A percentile compares a stretch with the other conserved stretches of the same genome.
These are phyloP conservation scores for Furnarius figulus DNA, from an alignment of 2,113 vertebrate species.

Conservation along the genomic window DNA sequence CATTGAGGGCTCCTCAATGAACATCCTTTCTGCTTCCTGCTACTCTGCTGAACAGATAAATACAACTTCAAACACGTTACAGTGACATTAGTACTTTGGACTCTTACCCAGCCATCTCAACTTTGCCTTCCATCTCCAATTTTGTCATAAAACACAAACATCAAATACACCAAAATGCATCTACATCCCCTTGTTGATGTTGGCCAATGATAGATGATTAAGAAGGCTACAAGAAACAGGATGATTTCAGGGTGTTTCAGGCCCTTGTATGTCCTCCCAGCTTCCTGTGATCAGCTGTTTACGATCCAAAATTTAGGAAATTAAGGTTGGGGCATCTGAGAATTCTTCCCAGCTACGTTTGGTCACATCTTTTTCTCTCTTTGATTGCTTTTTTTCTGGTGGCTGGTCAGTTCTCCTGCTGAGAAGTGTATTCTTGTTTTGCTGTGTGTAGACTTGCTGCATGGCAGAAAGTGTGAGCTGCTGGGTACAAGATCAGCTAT, in stretches of 20 bases:
- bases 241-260: background rate
- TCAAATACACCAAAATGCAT: background rate
- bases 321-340: background rate
- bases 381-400: background rate
- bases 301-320: background rate
- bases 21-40: background rate
- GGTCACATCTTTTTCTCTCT: background rate
- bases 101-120: background rate
- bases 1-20: background rate
- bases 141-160: background rate
- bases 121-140: background rate
- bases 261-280: background rate
- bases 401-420: background rate
- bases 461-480: background rate
- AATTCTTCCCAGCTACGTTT: background rate
- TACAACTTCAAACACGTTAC: background rate
- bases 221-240: background rate
- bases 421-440: background rate
- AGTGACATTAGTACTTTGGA: background rate
- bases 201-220: background rate
- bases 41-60: background rate
- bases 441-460: background rate
- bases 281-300: background rate
- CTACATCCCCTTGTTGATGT: background rate
- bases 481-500: background rate